phyloP scores from a whole-genome alignment of 2,797 vertebrate genomes.

The Centroberyx gerrardi region DNA sequence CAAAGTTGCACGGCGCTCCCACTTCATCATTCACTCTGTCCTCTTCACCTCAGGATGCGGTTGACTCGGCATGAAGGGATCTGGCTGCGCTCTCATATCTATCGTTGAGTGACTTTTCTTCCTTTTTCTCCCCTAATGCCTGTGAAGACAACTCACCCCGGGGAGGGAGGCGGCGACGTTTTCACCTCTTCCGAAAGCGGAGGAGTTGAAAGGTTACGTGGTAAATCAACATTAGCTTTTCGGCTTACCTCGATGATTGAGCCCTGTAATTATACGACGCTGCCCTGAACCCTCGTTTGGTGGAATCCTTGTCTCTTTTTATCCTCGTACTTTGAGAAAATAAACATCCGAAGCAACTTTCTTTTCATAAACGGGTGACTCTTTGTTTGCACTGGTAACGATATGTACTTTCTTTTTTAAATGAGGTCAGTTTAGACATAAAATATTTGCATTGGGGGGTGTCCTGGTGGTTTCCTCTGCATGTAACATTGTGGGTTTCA shows the following conservation, averaged over 20 bases:
- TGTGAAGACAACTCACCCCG: slow-evolving; percentile 83
- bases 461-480: background rate
- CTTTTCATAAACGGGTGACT: slow-evolving; percentile 31
- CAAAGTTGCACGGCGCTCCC: slow-evolving; percentile 45
- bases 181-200: slow-evolving; percentile 82
- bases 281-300: slow-evolving; percentile 56
- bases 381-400: slow-evolving; percentile 50
- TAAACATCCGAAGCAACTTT: slow-evolving; percentile 44
- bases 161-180: slow-evolving; percentile 78
- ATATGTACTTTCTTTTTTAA: slow-evolving; percentile 49
- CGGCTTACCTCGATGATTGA: slow-evolving; percentile 80
- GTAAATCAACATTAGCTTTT: slow-evolving; percentile 85
- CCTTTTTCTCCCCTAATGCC: slow-evolving; percentile 69
- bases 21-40: slow-evolving; percentile 65
- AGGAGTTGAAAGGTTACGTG: slow-evolving; percentile 84
- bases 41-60: slow-evolving; percentile 78
- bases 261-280: slow-evolving; percentile 79
- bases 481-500: slow-evolving; percentile 9
- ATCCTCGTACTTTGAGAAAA: slow-evolving; percentile 56
- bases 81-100: slow-evolving; percentile 70
- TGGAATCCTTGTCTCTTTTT: slow-evolving; percentile 54
- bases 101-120: slow-evolving; percentile 71
- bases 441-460: slow-evolving; percentile 38
- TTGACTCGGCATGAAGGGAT: slow-evolving; percentile 73
- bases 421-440: slow-evolving; percentile 32